phyloP scores from a whole-genome alignment of 2,113 vertebrate genomes.

The Alectura lathami region DNA sequence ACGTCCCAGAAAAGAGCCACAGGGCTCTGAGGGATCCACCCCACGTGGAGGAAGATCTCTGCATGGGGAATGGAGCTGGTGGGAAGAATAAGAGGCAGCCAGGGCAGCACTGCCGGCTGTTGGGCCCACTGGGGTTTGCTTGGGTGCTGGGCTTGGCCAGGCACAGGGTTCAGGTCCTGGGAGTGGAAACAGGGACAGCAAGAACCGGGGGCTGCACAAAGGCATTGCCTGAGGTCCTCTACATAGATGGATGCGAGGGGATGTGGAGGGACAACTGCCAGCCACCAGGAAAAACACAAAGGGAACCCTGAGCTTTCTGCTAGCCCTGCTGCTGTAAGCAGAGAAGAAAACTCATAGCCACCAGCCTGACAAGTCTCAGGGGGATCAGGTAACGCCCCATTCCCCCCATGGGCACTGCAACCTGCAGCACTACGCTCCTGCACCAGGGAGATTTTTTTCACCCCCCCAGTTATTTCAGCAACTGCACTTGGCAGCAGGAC shows the following conservation, averaged over 20 bases:
- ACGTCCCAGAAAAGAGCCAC: background rate
- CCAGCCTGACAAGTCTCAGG: background rate
- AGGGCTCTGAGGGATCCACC: background rate
- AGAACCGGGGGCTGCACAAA: background rate
- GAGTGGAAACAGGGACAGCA: background rate
- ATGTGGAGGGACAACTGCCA: rapidly evolving
- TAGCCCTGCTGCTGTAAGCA: background rate
- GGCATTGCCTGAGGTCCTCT: rapidly evolving
- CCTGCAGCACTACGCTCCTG: background rate
- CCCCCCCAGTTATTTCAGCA: background rate
- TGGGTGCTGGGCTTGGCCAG: background rate
- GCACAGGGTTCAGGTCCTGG: background rate
- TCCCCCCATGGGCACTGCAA: background rate
- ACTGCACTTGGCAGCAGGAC: background rate
- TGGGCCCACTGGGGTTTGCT: background rate
- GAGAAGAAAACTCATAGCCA: background rate
- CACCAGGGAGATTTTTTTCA: background rate
- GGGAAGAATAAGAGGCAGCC: background rate
- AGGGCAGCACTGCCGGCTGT: background rate
- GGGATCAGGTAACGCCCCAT: background rate
- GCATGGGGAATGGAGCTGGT: background rate
- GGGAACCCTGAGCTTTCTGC: background rate
- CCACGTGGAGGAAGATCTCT: background rate
- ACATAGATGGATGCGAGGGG: background rate
- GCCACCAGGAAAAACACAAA: background rate